Evolutionary conservation across 2,888 invertebrate species (phyloP), one percentile per base, ranked within the genome.

Genomic region (Pocota personata): DNA sequence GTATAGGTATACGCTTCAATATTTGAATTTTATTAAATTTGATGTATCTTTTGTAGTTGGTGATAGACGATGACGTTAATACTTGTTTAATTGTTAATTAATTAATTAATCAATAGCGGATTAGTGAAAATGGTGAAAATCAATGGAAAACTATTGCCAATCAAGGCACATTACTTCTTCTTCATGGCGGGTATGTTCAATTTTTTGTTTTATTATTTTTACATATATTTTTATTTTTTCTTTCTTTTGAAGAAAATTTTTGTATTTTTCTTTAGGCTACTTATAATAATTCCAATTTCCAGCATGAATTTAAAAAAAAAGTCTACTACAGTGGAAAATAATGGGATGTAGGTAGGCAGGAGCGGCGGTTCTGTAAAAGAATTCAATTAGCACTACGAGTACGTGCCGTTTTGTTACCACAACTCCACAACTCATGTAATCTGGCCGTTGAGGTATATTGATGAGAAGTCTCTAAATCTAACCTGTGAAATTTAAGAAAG

Each of bases 161-260:
- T 98, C 62, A 98, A 98, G 94, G 95, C 95, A 0, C 97, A 97
- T 91, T 98, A 95, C 90, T 97, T 98, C 93, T 96, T 97, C 91
- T 97, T 97, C 89, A 96, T 97, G 94, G 97, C 96, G 88, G 96
- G 97, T 97, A 93, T 95, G 94, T 93, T 57, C n/a, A 48, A 76
- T 4, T 50, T 30, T 24, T 16, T 4, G 43, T 73, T 27, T 19
- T 30, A 40, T 14, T 46, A 30, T 14, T 7, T 12, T 55, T 52
- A n/a, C 19, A 12, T 14, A 24, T 32, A 19, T 16, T 27, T 46
- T 46, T 27, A 40, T 62, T 43, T 75, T 35, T 8, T 7, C 46
- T 46, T 50, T 5, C 1, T 8, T 19, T 6, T 19, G 2, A 1
- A 24, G 24, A 24, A 24, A 24, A 24, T 4, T 24, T 27, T 16